Conservation (phyloP, 2,113 vertebrate species). For the Ammodytes dubius region DNA sequence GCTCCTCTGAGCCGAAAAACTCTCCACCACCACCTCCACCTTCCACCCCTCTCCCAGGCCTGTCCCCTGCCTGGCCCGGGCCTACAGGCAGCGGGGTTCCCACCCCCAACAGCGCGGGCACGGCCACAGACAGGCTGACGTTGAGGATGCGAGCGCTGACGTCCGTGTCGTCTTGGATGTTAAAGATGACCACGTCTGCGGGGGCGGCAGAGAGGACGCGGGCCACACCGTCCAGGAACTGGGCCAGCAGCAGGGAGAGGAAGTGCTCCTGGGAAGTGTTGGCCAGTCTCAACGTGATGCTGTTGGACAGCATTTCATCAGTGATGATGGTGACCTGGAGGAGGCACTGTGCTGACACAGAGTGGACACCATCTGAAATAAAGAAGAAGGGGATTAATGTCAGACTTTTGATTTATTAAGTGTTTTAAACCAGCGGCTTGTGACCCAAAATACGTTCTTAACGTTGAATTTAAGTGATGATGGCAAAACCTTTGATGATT, state of each 20-base stretch:
- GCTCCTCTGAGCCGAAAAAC: slow-evolving; percentile 93
- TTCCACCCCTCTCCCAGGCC: slow-evolving; percentile 17
- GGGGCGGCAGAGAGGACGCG: slow-evolving; percentile 89
- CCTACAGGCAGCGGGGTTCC: slow-evolving; percentile 26
- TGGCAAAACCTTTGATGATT: background rate
- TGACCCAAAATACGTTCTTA: background rate
- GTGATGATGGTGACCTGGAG: slow-evolving; percentile 96
- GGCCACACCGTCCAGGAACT: slow-evolving; percentile 94
- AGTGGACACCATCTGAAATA: slow-evolving; percentile 91
- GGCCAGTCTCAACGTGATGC: slow-evolving; percentile 94
- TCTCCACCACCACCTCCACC: slow-evolving; percentile 51
- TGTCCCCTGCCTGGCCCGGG: slow-evolving; percentile 33
- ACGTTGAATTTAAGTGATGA: background rate
- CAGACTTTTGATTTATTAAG: background rate
- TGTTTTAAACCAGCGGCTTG: background rate
- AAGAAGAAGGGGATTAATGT: background rate
- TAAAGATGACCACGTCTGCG: slow-evolving; percentile 92
- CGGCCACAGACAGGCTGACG: slow-evolving; percentile 92
- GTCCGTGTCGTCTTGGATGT: slow-evolving; percentile 93
- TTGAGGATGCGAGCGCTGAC: slow-evolving; percentile 93
- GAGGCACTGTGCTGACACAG: slow-evolving; percentile 91
- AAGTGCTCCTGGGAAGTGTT: slow-evolving; percentile 95
- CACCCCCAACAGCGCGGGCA: slow-evolving; percentile 69
- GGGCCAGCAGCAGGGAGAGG: slow-evolving; percentile 91
- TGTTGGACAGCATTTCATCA: slow-evolving; percentile 97